Conservation (phyloP, 2,113 vertebrate species). For the Tupaia tana region DNA sequence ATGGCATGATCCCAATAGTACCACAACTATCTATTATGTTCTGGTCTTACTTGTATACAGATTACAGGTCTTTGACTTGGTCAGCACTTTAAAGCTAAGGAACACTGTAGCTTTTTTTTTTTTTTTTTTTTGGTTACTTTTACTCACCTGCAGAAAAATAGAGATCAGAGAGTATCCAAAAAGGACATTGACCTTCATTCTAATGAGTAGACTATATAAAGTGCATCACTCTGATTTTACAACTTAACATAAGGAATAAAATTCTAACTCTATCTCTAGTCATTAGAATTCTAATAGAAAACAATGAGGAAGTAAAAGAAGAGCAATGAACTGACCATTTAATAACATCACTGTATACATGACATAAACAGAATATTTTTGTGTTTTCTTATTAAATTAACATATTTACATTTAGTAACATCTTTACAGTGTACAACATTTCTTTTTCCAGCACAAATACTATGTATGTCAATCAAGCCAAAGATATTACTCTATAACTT, state of each 20-base stretch:
- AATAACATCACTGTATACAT: background rate
- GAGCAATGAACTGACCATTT: background rate
- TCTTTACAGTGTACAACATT: too few species aligned
- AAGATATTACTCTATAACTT: too few species aligned
- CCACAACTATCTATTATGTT: background rate
- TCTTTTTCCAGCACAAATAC: too few species aligned
- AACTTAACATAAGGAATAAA: background rate
- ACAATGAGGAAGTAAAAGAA: background rate
- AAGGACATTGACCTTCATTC: background rate
- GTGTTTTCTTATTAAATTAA: too few species aligned
- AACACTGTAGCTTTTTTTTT: background rate
- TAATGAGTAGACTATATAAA: background rate
- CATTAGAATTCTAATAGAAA: background rate
- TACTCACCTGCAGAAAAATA: background rate
- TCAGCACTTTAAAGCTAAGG: background rate
- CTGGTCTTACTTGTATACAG: background rate
- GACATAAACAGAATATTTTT: conserved; percentile 1
- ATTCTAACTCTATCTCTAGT: background rate
- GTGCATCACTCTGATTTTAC: background rate
- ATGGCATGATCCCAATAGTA: too few species aligned
- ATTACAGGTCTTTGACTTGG: background rate
- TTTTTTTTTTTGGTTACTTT: background rate
- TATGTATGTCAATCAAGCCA: too few species aligned
- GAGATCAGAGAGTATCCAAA: conserved; percentile 1
- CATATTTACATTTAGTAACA: too few species aligned